A percentile compares a stretch with the other conserved stretches of the same genome.
Conservation (phyloP, 2,797 vertebrate species). For the Sebastes hubbsi region DNA sequence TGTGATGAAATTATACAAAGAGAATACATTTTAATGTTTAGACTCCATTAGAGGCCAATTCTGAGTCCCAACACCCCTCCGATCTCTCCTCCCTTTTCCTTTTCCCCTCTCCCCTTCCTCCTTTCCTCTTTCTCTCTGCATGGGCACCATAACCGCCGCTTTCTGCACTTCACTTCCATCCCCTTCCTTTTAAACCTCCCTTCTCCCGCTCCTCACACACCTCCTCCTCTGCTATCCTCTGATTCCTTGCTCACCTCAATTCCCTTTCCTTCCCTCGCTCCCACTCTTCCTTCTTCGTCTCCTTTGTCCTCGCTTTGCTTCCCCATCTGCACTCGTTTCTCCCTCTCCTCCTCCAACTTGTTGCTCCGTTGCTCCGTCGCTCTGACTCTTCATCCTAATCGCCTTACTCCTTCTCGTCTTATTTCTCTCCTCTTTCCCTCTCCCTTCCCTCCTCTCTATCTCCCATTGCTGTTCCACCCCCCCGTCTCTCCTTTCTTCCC, state of each 20-base stretch:
- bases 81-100: slow-evolving; percentile 59
- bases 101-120: slow-evolving; percentile 19
- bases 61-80: slow-evolving; percentile 75
- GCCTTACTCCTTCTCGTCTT: slow-evolving; percentile 52
- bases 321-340: slow-evolving; percentile 74
- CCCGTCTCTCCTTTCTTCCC: slow-evolving; percentile 11
- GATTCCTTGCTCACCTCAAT: not conserved
- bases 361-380: slow-evolving; percentile 22
- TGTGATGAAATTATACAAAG: not conserved
- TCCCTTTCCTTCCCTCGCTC: not conserved
- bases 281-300: slow-evolving; percentile 51
- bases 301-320: slow-evolving; percentile 36
- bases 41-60: slow-evolving; percentile 89
- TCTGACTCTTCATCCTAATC: slow-evolving; percentile 64
- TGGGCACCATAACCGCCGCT: slow-evolving; percentile 85
- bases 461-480: slow-evolving; percentile 1
- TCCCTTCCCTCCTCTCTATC: slow-evolving; percentile 2
- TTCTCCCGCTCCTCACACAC: slow-evolving; percentile 27
- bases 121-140: slow-evolving; percentile 80
- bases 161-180: slow-evolving; percentile 78
- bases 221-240: slow-evolving; percentile 5
- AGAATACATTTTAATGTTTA: slow-evolving; percentile 30
- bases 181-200: slow-evolving; percentile 52
- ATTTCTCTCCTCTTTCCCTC: slow-evolving; percentile 22
- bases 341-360: slow-evolving; percentile 23